phyloP scores from a whole-genome alignment of 2,113 vertebrate species.

The Turnix velox region DNA sequence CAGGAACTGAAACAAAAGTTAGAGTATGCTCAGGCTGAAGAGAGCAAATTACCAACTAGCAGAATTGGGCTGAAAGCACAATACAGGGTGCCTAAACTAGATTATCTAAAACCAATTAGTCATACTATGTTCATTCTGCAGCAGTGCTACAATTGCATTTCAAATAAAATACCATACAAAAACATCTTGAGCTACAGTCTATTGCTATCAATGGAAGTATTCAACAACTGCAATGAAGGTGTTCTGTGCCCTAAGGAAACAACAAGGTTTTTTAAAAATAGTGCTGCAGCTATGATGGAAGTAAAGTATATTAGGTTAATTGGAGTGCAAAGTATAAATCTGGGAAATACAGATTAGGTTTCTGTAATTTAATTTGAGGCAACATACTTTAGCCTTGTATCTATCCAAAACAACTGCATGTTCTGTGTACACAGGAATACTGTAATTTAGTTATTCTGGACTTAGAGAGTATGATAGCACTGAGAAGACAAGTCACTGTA shows the following conservation, averaged over 20 bases:
- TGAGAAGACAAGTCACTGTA: neutral
- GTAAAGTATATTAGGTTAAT: neutral
- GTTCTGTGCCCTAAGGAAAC: neutral
- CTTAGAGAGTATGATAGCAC: neutral
- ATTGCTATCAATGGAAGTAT: neutral
- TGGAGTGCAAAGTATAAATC: neutral
- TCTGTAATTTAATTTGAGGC: neutral
- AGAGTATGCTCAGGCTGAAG: neutral
- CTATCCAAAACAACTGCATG: neutral
- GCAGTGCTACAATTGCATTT: neutral
- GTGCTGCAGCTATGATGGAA: neutral
- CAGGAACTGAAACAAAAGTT: neutral
- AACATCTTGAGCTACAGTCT: neutral
- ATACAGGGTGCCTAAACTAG: neutral
- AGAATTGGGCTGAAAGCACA: neutral
- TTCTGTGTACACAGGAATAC: neutral
- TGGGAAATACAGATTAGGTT: neutral
- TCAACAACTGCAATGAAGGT: neutral
- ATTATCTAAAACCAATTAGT: neutral
- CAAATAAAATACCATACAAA: neutral
- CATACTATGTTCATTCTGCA: neutral
- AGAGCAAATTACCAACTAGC: neutral
- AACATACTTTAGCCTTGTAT: neutral
- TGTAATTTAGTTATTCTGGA: neutral
- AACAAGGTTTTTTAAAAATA: neutral